Evolutionary conservation across 2,888 invertebrate species (phyloP), one percentile per base, ranked within the genome.

Genomic region (Zhengitettix transpicula): DNA sequence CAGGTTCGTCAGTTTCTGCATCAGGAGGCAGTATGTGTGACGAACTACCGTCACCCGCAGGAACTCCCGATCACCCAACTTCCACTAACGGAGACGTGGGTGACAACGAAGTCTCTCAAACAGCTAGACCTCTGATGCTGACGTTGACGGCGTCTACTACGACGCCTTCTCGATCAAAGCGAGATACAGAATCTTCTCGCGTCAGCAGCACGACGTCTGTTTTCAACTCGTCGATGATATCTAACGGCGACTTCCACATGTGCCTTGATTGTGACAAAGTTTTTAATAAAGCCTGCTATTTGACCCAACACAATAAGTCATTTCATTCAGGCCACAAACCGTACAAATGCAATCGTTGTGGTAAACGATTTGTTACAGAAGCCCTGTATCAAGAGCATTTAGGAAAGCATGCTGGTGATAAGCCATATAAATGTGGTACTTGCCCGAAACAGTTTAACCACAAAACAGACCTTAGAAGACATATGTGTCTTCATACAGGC

Each of bases 391-490:
- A 82, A 65, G 82, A 83, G 67, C 92, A 93, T 71, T 77, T 83
- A 69, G 77, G 78, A 42, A 89, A 89, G 70, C 91, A 91, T 72
- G 81, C 84, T 15, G 85, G 85, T 61, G 86, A 89, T 64, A 91
- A 92, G 71, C 89, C 90, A 14, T 87, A 87, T 75, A 89, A 90
- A 75, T 93, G 92, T 75, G 82, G 82, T 61, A 77, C 81, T 62
- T 92, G 91, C 69, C 88, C 89, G 16, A 92, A 92, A 72, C 87
- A 88, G 68, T 93, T 92, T 74, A 90, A 91, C 71, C 91, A 92
- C 75, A 92, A 91, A 74, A 91, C 91, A 59, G 92, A 93, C 71
- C 76, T 92, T 67, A 80, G 89, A 63, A 81, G 92, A 64, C 92
- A 93, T 75, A 83, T 86, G 79, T 90, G 89, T 72, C 79, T 88